Conservation (phyloP, 2,797 vertebrate species). For the Sebastes glaucus region DNA sequence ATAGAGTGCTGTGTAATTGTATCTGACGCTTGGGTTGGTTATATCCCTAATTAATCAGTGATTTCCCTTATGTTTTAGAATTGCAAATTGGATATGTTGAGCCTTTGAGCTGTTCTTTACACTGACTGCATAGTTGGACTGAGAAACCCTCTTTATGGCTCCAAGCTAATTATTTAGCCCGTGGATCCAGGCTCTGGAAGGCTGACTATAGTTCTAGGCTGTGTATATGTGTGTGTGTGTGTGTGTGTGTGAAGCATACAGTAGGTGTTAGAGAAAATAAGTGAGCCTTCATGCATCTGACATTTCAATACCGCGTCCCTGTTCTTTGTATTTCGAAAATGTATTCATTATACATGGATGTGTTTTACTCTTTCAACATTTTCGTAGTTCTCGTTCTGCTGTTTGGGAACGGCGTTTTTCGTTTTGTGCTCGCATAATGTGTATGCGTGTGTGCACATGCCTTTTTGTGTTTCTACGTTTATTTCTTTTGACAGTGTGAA, state of each 20-base stretch:
- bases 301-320: constrained; percentile 28
- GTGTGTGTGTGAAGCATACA: constrained; percentile 25
- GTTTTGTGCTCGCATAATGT: neutral
- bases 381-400: neutral
- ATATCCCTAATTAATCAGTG: constrained; percentile 67
- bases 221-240: constrained; percentile 21
- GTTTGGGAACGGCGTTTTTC: neutral
- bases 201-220: constrained; percentile 36
- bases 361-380: constrained; percentile 21
- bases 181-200: constrained; percentile 64
- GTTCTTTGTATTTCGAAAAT: constrained; percentile 19
- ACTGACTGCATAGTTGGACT: constrained; percentile 54
- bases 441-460: neutral
- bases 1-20: constrained; percentile 50
- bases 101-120: constrained; percentile 69
- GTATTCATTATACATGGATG: constrained; percentile 34
- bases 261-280: constrained; percentile 19
- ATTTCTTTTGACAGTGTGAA: constrained; percentile 49
- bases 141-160: constrained; percentile 61
- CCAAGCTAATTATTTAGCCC: constrained; percentile 72
- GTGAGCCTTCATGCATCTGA: constrained; percentile 31
- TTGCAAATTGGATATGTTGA: constrained; percentile 67
- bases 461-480: neutral
- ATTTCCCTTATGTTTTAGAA: constrained; percentile 72
- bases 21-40: constrained; percentile 42